phyloP scores from a whole-genome alignment of 2,113 vertebrate species.

The Nannobrachium achirus region DNA sequence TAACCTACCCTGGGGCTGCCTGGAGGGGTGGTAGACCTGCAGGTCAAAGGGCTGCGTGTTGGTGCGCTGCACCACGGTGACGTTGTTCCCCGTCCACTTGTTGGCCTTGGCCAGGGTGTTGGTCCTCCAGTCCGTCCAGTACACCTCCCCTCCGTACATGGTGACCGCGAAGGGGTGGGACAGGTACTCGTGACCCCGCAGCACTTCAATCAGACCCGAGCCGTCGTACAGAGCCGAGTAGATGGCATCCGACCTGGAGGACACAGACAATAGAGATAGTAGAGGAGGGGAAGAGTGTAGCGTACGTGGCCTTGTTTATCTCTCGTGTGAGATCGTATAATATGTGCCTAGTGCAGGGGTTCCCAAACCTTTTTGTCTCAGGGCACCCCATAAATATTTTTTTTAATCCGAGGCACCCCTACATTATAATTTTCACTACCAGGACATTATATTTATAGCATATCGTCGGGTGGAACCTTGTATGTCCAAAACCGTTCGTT shows the following conservation, averaged over 20 bases:
- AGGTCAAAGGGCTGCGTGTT: slow-evolving; percentile 98
- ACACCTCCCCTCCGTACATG: slow-evolving; percentile 94
- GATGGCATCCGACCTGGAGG: slow-evolving; percentile 91
- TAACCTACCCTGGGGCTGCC: slow-evolving; percentile 91
- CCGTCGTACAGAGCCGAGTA: slow-evolving; percentile 95
- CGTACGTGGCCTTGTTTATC: neutral
- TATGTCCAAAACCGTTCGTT: too few relatives aligned
- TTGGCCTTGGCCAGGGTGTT: slow-evolving; percentile 97
- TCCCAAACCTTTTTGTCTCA: too few relatives aligned
- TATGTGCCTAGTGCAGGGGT: too few relatives aligned
- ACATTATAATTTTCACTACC: too few relatives aligned
- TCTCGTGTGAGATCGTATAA: neutral
- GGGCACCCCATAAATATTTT: too few relatives aligned
- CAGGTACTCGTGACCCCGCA: slow-evolving; percentile 94
- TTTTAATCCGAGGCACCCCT: too few relatives aligned
- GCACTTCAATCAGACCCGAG: slow-evolving; percentile 95
- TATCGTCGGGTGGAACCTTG: too few relatives aligned
- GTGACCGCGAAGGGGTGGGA: slow-evolving; percentile 97
- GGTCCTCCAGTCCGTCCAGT: slow-evolving; percentile 98
- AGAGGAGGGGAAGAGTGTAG: neutral
- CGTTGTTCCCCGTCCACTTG: slow-evolving; percentile 97
- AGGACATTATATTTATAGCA: too few relatives aligned
- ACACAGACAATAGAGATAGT: slow-evolving; percentile 6
- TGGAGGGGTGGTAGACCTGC: slow-evolving; percentile 96
- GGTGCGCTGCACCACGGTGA: slow-evolving; percentile 95